Base-by-base conservation (phyloP, 2,797 vertebrate species). In the Leucoraja ocellata region DNA sequence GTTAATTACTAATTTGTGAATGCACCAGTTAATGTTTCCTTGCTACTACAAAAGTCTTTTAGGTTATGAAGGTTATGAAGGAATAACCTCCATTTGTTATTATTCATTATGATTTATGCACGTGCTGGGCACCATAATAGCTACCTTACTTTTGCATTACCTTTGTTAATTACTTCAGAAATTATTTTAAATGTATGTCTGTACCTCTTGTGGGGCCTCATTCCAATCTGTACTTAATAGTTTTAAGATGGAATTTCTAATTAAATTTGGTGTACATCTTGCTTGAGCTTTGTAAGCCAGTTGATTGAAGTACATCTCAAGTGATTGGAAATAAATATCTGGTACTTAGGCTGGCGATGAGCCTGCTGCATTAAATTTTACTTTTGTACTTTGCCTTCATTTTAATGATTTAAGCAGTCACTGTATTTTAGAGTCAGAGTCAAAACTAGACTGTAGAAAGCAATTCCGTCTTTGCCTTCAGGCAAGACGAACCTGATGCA, bases 41-140 rank as follows among this genome's bases (percentile, higher is more conserved):
- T 18, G 1, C 36, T 21, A 36, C 63, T 88, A 88, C n/a, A 88
- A 88, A 88, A 21, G n/a, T 28, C 58, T 63, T 65, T 86, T 63
- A 88, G 21, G 21, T 74, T 23, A 23, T 74, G 18, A 21, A 0
- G 71, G 32, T 36, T 88, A 68, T 68, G n/a, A 68, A 88, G 2
- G 2, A 68, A 32, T 1, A 88, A 68, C 23, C 84, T 68, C 61
- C 61, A 68, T 88, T 32, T 65, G 32, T 68, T 88, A 88, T 88
- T 88, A 68, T 68, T 88, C 84, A 88, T 88, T 63, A 68, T 68
- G 84, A 88, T 68, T 88, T 88, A 88, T 88, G n/a, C 65, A 32
- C 32, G n/a, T 68, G n/a, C 84, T 54, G n/a, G 83, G 28, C 28
- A 86, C 28, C 58, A 32, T 63, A 86, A 65, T 6, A 68, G n/a